Conservation (phyloP, 2,113 vertebrate species). For the Chlamydotis undulata region DNA sequence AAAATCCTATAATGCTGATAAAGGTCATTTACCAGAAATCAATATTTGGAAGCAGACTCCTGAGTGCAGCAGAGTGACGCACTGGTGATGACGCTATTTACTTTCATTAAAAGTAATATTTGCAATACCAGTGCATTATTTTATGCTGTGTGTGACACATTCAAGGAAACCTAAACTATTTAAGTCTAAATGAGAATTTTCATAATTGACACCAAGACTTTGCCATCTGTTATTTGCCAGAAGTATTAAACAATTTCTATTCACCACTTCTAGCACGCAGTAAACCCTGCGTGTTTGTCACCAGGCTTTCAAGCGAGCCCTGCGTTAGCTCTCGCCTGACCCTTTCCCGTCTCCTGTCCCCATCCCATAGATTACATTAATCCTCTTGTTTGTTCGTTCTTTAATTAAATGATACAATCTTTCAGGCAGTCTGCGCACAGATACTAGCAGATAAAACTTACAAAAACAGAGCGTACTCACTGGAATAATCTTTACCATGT, state of each 20-base stretch:
- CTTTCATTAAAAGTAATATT: conserved; percentile 43
- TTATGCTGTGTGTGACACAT: not conserved
- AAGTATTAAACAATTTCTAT: conserved; percentile 50
- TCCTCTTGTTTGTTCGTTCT: conserved; percentile 57
- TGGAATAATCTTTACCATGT: not conserved
- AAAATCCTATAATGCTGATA: not conserved
- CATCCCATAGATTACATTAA: conserved; percentile 40
- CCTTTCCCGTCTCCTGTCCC: conserved; percentile 1
- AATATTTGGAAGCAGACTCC: conserved; percentile 52
- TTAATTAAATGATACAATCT: conserved; percentile 69
- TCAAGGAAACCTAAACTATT: conserved; percentile 44
- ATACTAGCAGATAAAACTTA: conserved; percentile 43
- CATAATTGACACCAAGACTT: conserved; percentile 44
- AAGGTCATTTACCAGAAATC: conserved; percentile 54
- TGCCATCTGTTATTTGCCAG: conserved; percentile 19
- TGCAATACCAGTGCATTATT: conserved; percentile 37
- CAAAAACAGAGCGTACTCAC: not conserved
- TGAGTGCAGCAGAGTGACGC: conserved; percentile 25
- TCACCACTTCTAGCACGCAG: conserved; percentile 9
- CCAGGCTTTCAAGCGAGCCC: not conserved
- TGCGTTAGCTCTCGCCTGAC: not conserved
- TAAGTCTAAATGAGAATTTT: conserved; percentile 68
- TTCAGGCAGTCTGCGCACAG: not conserved
- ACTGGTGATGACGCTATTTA: conserved; percentile 28
- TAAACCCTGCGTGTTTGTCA: not conserved